Evolutionary conservation across 2,888 invertebrate species (phyloP), one percentile per base, ranked within the genome.

Genomic region (Apoda limacodes): DNA sequence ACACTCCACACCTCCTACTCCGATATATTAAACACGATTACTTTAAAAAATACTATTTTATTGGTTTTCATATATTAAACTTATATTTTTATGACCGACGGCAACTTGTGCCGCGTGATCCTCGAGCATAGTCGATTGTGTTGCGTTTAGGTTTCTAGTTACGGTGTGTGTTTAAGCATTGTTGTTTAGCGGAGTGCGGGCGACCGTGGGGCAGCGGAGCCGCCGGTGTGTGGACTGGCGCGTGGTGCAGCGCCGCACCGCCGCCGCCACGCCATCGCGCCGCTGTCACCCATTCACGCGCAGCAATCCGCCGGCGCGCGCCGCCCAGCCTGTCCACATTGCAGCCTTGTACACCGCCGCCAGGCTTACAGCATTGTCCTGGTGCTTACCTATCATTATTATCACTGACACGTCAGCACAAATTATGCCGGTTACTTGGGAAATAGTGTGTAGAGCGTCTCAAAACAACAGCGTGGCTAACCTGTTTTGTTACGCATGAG

Each of bases 211-310:
- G 75, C 78, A 76, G 78, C 76, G 75, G 74, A 71, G 78, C 78
- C 78, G 78, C 78, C 76, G 78, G 76, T 72, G 72, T 75, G 78
- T 76, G 78, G 78, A 78, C 78, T 78, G 76, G 67, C 74, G 64
- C 63, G 64, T 63, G 49, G 52, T 52, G 52, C 53, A 52, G 39
- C 45, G 51, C 35, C 52, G 52, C 50, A 52, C 58, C 50, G 53
- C 46, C 56, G 59, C 60, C 35, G 39, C 34, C 40, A 30, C 45
- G 46, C 46, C 45, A n/a, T n/a, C n/a, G n/a, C n/a, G n/a, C n/a
- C n/a, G 37, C 42, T 29, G 56, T 55, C 61, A 60, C 65, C 62
- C 69, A 67, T 68, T 61, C 58, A 59, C 51, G 55, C 50, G 55
- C 53, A 58, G 57, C 35, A 58, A 49, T 55, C 49, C 52, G 50